Percentiles rank a stretch among this genome's conserved stretches.
phyloP scores from a whole-genome alignment of 1,140 invertebrate genomes.

The Drosophila equinoxialis region DNA sequence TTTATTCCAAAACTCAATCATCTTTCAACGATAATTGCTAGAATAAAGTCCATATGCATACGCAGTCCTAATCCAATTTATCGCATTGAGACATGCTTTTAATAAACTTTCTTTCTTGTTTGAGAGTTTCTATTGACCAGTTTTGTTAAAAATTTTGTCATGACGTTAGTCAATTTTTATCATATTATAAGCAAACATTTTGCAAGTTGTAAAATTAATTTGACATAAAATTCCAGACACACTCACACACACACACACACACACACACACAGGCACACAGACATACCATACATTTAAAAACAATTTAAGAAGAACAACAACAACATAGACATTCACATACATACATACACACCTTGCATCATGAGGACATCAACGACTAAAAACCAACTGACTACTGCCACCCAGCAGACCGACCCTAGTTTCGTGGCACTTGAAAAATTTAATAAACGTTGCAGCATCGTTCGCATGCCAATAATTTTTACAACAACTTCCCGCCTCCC shows the following conservation, averaged over 20 bases:
- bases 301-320: slow-evolving; percentile 45
- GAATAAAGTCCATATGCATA: too few species aligned
- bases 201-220: slow-evolving; percentile 72
- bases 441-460: slow-evolving; percentile 77
- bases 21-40: too few species aligned
- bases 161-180: slow-evolving; percentile 9
- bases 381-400: background rate
- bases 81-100: background rate
- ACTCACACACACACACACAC: slow-evolving; percentile 18
- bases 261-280: background rate
- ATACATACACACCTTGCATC: background rate
- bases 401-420: slow-evolving; percentile 16
- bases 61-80: too few species aligned
- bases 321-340: slow-evolving; percentile 15
- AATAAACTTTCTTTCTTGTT: background rate
- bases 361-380: background rate
- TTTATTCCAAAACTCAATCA: too few species aligned
- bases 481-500: slow-evolving; percentile 24
- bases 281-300: slow-evolving; percentile 21
- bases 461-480: slow-evolving; percentile 78
- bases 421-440: slow-evolving; percentile 74
- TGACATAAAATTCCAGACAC: slow-evolving; percentile 57
- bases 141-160: background rate
- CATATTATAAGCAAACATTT: slow-evolving; percentile 8
- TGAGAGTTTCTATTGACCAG: background rate